Percentiles rank a stretch among this genome's conserved stretches.
Evolutionary conservation across 2,888 invertebrate genomes (phyloP).

Genomic region (Cremastinae sp.): DNA sequence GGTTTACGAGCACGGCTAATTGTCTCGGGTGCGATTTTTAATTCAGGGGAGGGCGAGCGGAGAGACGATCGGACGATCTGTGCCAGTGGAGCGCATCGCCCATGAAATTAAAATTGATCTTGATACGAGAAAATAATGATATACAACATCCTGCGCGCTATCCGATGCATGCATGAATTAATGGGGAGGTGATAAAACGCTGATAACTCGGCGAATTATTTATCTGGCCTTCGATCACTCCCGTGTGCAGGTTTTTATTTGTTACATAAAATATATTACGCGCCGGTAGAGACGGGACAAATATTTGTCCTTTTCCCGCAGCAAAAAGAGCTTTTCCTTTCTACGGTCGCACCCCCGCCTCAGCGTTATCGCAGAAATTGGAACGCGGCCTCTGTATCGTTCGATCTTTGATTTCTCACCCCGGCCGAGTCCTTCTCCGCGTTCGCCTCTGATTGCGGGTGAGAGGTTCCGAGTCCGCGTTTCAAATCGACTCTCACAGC

Average conservation of each 20-base stretch:
- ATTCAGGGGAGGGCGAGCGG: conserved; percentile 20
- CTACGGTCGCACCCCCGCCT: conserved; percentile 32
- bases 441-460: conserved; percentile 3
- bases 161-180: conserved; percentile 58
- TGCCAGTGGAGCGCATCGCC: conserved; percentile 60
- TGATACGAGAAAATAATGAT: conserved; percentile 57
- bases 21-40: conserved; percentile 1
- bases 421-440: conserved; percentile 1
- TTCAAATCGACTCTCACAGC: neutral
- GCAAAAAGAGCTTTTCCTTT: conserved; percentile 51
- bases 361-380: conserved; percentile 50
- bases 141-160: conserved; percentile 47
- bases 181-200: conserved; percentile 62
- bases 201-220: conserved; percentile 57
- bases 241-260: conserved; percentile 24
- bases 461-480: conserved; percentile 40
- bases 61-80: conserved; percentile 54
- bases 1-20: neutral
- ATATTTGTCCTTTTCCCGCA: conserved; percentile 26
- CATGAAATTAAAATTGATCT: conserved; percentile 61
- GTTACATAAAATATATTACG: conserved; percentile 19
- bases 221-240: conserved; percentile 47
- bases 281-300: neutral
- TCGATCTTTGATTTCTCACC: conserved; percentile 56
- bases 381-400: conserved; percentile 54